phyloP scores from a whole-genome alignment of 2,797 vertebrate species.

The Molossus alvarezi region DNA sequence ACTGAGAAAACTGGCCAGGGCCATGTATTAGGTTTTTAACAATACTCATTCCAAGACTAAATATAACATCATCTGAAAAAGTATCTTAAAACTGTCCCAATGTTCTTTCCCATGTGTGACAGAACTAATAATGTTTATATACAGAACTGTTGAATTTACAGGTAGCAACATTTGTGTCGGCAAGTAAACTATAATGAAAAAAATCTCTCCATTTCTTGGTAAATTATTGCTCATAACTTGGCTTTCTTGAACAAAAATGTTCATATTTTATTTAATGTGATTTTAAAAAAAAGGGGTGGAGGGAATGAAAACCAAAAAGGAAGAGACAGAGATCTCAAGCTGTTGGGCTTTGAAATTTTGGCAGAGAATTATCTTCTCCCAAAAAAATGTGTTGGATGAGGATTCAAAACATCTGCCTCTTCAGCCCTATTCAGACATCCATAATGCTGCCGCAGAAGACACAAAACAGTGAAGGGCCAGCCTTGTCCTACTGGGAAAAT shows the following conservation, averaged over 20 bases:
- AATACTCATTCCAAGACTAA: neutral
- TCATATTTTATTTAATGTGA: conserved; percentile 77
- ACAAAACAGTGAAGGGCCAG: conserved; percentile 54
- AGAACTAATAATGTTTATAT: neutral
- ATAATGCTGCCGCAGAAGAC: conserved; percentile 52
- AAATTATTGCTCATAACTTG: conserved; percentile 76
- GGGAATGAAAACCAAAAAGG: conserved; percentile 66
- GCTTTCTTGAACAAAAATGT: conserved; percentile 74
- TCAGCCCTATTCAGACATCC: conserved; percentile 60
- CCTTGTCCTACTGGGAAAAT: conserved; percentile 45
- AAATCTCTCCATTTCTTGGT: conserved; percentile 52
- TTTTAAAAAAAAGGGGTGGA: neutral
- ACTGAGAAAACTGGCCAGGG: too few species aligned
- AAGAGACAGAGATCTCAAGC: conserved; percentile 81
- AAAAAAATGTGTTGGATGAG: conserved; percentile 66
- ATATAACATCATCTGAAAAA: conserved; percentile 51
- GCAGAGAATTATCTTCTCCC: conserved; percentile 75
- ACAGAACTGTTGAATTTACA: neutral
- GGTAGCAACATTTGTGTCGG: conserved; percentile 11
- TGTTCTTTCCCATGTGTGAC: conserved; percentile 12
- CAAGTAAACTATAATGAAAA: conserved; percentile 59
- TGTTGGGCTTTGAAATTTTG: conserved; percentile 80
- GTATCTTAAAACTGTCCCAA: neutral
- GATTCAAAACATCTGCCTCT: conserved; percentile 74
- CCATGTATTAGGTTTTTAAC: neutral